Percentiles rank a stretch among this genome's conserved stretches.
Conservation (phyloP, 2,797 vertebrate species). For the Falco biarmicus region DNA sequence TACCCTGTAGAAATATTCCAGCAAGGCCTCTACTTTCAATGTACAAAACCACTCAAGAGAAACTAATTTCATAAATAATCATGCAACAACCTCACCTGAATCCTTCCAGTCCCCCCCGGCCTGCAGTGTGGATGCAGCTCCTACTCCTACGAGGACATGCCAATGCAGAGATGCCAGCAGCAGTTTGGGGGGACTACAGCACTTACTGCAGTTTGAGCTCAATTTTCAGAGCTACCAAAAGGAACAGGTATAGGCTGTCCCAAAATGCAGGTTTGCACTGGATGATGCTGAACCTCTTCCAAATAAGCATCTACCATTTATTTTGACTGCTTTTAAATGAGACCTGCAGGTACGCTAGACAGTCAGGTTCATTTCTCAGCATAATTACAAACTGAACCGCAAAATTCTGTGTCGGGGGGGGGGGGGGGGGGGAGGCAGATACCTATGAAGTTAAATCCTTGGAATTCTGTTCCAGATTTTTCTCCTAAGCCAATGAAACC, state of each 20-base stretch:
- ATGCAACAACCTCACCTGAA: neutral
- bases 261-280: neutral
- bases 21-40: neutral
- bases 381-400: neutral
- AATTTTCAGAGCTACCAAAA: neutral
- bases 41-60: neutral
- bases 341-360: neutral
- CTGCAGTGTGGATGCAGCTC: neutral
- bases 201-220: neutral
- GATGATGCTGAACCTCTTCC: neutral
- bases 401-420: neutral
- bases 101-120: neutral
- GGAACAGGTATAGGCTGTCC: neutral
- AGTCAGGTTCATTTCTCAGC: neutral
- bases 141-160: neutral
- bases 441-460: neutral
- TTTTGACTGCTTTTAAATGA: neutral
- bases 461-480: neutral
- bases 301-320: neutral
- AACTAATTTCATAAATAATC: neutral
- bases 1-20: neutral
- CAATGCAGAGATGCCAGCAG: neutral
- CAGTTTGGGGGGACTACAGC: fast-evolving
- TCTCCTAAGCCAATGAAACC: neutral
- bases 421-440: too few relatives aligned